Evolutionary conservation across 2,113 vertebrate genomes (phyloP), one percentile per base, ranked within the genome.

Genomic region (Gracilinanus agilis): DNA sequence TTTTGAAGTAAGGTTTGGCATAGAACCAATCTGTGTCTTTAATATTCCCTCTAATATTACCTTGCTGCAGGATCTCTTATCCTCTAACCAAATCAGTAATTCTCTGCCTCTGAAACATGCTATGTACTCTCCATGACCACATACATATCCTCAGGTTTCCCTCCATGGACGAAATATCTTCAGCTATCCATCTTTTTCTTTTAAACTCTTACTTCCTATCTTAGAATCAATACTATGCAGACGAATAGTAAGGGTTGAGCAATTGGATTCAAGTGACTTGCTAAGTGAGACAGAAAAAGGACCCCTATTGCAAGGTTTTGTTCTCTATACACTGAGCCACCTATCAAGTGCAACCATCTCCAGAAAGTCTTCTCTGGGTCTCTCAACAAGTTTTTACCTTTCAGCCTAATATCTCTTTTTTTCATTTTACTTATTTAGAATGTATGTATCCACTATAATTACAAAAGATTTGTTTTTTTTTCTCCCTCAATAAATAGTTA

Each of bases 1-100:
- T 88, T 13, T 88, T 44, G 90, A 53, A 58, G 29, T 90, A 61
- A 93, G n/a, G 1, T 44, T 96, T 94, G 90, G 40, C 12, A 55
- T 90, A n/a, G 49, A 91, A 90, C 5, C 58, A 21, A 92, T 92
- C 44, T 93, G 4, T 67, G 34, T 83, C n/a, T 83, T 67, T 34
- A 8, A 34, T 40, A 16, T 83, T 21, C 16, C 40, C n/a, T 83
- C n/a, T 49, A n/a, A n/a, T 49, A 83, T 83, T 83, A 40, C 19
- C 67, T 40, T 23, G 0, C 67, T 40, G 21, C 19, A 23, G 19
- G 67, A 16, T n/a, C 19, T 83, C n/a, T 83, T 83, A 40, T 83
- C n/a, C n/a, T 75, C 40, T 34, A n/a, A 75, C 6, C 4, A n/a
- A 24, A 3, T 75, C 34, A 40, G 67, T 34, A 83, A 83, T 7